phyloP scores from a whole-genome alignment of 2,113 vertebrate species.

The Sclerurus mexicanus region DNA sequence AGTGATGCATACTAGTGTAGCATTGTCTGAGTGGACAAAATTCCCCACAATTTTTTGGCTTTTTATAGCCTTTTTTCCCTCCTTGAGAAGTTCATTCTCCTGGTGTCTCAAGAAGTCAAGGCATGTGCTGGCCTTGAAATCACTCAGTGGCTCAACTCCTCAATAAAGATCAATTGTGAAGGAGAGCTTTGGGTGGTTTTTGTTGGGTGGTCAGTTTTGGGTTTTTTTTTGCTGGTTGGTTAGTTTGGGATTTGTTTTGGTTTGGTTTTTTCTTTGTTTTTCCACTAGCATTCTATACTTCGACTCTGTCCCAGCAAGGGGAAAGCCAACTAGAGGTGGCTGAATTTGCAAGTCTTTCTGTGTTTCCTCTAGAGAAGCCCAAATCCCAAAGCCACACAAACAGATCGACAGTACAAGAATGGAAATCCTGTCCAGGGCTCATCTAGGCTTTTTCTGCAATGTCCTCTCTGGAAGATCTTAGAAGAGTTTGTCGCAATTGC shows the following conservation, averaged over 20 bases:
- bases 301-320: not conserved
- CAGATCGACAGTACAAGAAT: not conserved
- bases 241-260: not conserved
- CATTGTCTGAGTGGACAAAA: not conserved
- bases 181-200: not conserved
- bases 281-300: not conserved
- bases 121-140: not conserved
- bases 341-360: not conserved
- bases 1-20: not conserved
- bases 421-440: not conserved
- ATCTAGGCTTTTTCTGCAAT: not conserved
- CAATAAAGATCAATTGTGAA: fast-evolving
- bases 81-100: not conserved
- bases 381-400: not conserved
- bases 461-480: not conserved
- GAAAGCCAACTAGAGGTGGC: not conserved
- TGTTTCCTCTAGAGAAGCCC: not conserved
- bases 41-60: not conserved
- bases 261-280: not conserved
- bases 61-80: not conserved
- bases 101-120: not conserved
- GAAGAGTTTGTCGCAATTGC: not conserved
- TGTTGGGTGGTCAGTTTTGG: not conserved
- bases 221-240: not conserved
- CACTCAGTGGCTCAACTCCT: not conserved